Evolutionary conservation across 1,140 invertebrate species (phyloP).

Genomic region (Proctacanthus coquilletti): DNA sequence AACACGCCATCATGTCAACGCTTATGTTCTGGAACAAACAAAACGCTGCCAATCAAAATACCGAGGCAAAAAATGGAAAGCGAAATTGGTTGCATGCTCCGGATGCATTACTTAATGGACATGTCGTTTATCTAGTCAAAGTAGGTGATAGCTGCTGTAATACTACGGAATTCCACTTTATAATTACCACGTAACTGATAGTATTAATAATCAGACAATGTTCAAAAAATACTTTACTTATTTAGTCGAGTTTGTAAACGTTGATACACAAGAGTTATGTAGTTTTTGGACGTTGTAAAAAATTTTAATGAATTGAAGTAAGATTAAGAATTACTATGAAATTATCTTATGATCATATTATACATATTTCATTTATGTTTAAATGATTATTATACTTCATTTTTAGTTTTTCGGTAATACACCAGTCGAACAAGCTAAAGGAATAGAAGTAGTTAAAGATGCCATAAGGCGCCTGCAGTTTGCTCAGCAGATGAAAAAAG

Average conservation of each 20-base stretch:
- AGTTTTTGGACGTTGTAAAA: too few species aligned
- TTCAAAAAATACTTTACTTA: too few species aligned
- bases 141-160: too few species aligned
- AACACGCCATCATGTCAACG: slow-evolving; percentile 41
- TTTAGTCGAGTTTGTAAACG: too few species aligned
- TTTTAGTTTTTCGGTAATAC: slow-evolving; percentile 84
- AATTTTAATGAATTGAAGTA: too few species aligned
- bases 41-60: slow-evolving; percentile 17
- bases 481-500: slow-evolving; percentile 81
- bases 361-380: neutral
- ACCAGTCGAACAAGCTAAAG: slow-evolving; percentile 87
- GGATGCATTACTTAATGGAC: slow-evolving; percentile 81
- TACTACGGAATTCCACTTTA: too few species aligned
- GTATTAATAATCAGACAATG: too few species aligned
- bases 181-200: too few species aligned
- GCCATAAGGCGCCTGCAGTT: slow-evolving; percentile 90
- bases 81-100: slow-evolving; percentile 88
- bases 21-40: slow-evolving; percentile 44
- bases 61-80: slow-evolving; percentile 29
- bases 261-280: too few species aligned
- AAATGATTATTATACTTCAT: slow-evolving; percentile 10
- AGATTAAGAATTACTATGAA: too few species aligned
- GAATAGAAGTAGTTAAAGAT: slow-evolving; percentile 92
- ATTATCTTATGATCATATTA: too few species aligned
- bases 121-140: slow-evolving; percentile 94